A percentile compares a stretch with the other conserved stretches of the same genome.
Evolutionary conservation across 1,140 invertebrate genomes (phyloP).

Genomic region (Drosophila orosa): DNA sequence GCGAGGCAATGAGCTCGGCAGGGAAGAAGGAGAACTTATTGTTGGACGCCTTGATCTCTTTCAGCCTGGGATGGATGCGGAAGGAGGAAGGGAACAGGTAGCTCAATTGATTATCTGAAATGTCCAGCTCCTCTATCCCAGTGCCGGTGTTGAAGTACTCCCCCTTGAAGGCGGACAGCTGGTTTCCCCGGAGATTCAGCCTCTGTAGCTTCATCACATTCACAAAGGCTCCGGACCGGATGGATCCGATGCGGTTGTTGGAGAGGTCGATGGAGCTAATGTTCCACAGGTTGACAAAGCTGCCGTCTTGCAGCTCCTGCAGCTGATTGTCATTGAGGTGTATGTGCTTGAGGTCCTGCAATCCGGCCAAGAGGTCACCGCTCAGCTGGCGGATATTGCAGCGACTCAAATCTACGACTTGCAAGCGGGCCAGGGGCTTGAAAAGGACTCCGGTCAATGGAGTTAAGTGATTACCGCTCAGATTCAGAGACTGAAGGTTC

Average conservation of each 20-base stretch:
- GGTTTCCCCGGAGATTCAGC: constrained; percentile 89
- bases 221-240: constrained; percentile 88
- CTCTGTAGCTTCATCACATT: constrained; percentile 89
- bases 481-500: constrained; percentile 89
- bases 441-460: constrained; percentile 86
- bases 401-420: constrained; percentile 89
- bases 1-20: constrained; percentile 90
- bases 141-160: constrained; percentile 91
- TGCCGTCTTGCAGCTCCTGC: constrained; percentile 89
- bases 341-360: constrained; percentile 87
- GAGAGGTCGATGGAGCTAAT: constrained; percentile 90
- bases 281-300: constrained; percentile 90
- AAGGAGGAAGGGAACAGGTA: constrained; percentile 93
- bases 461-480: constrained; percentile 91
- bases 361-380: constrained; percentile 89
- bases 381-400: constrained; percentile 89
- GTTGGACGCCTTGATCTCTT: constrained; percentile 87
- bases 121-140: constrained; percentile 89
- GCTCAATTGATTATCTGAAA: constrained; percentile 90
- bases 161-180: constrained; percentile 90
- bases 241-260: constrained; percentile 90
- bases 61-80: constrained; percentile 90
- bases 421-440: constrained; percentile 86
- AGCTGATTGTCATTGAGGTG: constrained; percentile 88
- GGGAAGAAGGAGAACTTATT: constrained; percentile 94